Evolutionary conservation across 2,797 vertebrate species (phyloP).

Genomic region (Nyctibius grandis): DNA sequence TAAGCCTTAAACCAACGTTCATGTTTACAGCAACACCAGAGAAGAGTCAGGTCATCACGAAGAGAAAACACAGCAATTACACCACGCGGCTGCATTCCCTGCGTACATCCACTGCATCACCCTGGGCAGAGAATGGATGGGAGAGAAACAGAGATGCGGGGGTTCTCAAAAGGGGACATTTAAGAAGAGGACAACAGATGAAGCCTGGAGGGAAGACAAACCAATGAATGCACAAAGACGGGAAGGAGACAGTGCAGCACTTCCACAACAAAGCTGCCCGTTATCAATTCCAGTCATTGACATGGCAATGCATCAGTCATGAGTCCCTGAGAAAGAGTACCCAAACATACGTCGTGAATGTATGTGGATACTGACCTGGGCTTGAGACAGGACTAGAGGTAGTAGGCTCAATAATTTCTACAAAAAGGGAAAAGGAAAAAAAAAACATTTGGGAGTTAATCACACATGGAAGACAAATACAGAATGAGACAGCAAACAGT

Average conservation of each 20-base stretch:
- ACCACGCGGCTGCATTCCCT: neutral
- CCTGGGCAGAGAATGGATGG: neutral
- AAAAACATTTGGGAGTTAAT: conserved; percentile 97
- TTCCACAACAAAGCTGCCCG: neutral
- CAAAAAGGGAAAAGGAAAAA: conserved; percentile 84
- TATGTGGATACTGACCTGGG: conserved; percentile 99
- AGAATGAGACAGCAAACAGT: conserved; percentile 79
- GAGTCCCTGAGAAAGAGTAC: conserved; percentile 66
- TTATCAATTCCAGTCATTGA: conserved; percentile 32
- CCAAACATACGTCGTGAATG: conserved; percentile 83
- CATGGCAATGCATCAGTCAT: neutral
- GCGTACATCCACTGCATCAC: neutral
- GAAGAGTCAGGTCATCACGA: conserved; percentile 17
- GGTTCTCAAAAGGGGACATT: neutral
- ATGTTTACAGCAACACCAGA: neutral
- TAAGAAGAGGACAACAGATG: neutral
- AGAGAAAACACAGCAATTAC: neutral
- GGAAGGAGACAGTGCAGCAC: conserved; percentile 66
- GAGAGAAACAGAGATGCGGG: neutral
- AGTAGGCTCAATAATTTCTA: conserved; percentile 98
- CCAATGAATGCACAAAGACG: conserved; percentile 49
- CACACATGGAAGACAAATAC: conserved; percentile 90
- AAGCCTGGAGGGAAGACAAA: conserved; percentile 39
- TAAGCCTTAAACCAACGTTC: neutral
- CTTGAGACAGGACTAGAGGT: conserved; percentile 97